These are phyloP conservation scores for Troides aeacus DNA, from an alignment of 2,888 invertebrate genomes.

Conservation along the genomic window DNA sequence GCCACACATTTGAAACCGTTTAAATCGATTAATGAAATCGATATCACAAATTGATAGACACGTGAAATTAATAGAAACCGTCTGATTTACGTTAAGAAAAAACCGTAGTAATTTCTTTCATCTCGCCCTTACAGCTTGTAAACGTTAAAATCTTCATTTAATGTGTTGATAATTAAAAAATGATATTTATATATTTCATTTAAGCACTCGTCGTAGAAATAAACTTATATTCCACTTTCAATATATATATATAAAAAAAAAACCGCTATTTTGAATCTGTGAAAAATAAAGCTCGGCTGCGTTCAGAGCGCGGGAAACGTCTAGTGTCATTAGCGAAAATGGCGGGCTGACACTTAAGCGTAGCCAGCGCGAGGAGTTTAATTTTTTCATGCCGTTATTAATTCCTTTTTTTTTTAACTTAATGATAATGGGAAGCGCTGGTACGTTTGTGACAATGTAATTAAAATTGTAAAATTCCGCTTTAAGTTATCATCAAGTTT, in stretches of 20 bases:
- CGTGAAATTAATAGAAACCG: neutral
- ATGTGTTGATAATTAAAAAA: constrained; percentile 16
- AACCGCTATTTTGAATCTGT: constrained; percentile 32
- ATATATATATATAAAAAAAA: constrained; percentile 10
- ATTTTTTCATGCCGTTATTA: constrained; percentile 43
- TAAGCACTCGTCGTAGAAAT: constrained; percentile 16
- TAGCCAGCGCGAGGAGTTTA: constrained; percentile 50
- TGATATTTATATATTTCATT: constrained; percentile 20
- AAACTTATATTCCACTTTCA: constrained; percentile 28
- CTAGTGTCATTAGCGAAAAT: constrained; percentile 64
- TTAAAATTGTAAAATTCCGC: constrained; percentile 39
- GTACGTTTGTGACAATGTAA: constrained; percentile 43
- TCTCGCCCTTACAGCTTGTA: constrained; percentile 3
- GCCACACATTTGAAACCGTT: too few relatives aligned
- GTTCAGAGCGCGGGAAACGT: constrained; percentile 40
- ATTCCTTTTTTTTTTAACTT: constrained; percentile 39
- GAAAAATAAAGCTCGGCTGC: constrained; percentile 33
- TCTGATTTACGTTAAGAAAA: neutral
- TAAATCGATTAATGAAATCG: neutral
- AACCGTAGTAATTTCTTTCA: neutral
- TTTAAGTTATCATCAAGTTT: constrained; percentile 31
- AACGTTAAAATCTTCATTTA: constrained; percentile 9
- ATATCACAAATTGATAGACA: neutral
- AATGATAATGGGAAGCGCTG: constrained; percentile 41
- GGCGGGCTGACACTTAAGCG: constrained; percentile 55